These are phyloP conservation scores for Hoplodrina ambigua DNA, from an alignment of 2,888 invertebrate genomes.

Conservation along the genomic window DNA sequence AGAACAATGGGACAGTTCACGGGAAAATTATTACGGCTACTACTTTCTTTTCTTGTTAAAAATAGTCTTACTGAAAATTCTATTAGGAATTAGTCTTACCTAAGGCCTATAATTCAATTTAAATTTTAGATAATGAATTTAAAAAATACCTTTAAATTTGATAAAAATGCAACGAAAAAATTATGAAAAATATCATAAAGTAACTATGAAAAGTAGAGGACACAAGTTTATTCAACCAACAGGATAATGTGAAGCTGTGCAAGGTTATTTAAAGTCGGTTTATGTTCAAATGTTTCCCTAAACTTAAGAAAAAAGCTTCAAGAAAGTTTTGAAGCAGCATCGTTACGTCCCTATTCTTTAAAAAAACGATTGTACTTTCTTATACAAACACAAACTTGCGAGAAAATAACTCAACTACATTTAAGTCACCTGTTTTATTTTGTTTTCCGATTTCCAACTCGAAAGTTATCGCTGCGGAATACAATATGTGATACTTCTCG, in stretches of 20 bases:
- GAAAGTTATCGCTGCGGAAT: slow-evolving; percentile 67
- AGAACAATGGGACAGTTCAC: slow-evolving; percentile 57
- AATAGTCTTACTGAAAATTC: no score
- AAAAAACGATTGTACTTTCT: slow-evolving; percentile 26
- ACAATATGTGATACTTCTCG: slow-evolving; percentile 80
- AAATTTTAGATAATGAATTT: neutral
- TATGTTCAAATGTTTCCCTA: slow-evolving; percentile 22
- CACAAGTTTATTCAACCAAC: neutral
- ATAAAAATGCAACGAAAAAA: no score
- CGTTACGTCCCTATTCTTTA: slow-evolving; percentile 23
- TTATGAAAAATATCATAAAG: no score
- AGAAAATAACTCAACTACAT: slow-evolving; percentile 47
- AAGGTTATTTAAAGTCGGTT: slow-evolving; percentile 5
- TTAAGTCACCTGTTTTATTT: slow-evolving; percentile 61
- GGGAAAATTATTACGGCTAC: slow-evolving; percentile 54
- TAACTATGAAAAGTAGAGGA: neutral
- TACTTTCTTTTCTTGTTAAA: slow-evolving; percentile 4
- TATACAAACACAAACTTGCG: slow-evolving; percentile 30
- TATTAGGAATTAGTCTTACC: no score
- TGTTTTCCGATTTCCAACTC: slow-evolving; percentile 61
- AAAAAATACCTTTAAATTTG: neutral
- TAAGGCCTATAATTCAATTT: no score
- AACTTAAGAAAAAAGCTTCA: slow-evolving; percentile 17
- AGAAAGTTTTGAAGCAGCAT: slow-evolving; percentile 30
- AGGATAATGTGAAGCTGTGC: neutral